Percentiles rank a stretch among this genome's conserved stretches.
Evolutionary conservation across 2,113 vertebrate genomes (phyloP).

Genomic region (Lanius ludovicianus): DNA sequence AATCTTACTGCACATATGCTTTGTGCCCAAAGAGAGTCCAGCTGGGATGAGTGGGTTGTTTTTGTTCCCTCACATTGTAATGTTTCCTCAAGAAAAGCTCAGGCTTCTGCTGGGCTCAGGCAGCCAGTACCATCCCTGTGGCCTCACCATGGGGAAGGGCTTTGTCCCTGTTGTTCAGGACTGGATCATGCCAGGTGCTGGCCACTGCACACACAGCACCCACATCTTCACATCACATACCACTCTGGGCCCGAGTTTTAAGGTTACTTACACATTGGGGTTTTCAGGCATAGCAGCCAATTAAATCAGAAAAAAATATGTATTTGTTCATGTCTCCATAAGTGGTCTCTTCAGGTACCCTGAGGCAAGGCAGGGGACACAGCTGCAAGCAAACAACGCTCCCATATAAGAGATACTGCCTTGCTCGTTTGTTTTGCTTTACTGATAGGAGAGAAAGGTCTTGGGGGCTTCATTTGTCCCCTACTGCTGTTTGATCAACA

Average conservation of each 20-base stretch:
- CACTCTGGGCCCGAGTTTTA: not conserved
- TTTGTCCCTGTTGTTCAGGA: not conserved
- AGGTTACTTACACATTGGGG: not conserved
- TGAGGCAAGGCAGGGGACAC: not conserved
- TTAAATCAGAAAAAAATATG: not conserved
- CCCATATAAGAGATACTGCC: not conserved
- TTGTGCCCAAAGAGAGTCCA: not conserved
- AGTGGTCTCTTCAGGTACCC: not conserved
- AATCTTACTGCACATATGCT: not conserved
- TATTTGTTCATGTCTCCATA: not conserved
- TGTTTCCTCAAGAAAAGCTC: not conserved
- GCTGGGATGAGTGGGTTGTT: not conserved
- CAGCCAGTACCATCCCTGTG: not conserved
- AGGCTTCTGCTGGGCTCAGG: not conserved
- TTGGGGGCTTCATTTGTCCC: not conserved
- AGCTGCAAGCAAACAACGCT: not conserved
- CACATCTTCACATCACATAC: not conserved
- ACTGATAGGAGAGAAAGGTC: not conserved
- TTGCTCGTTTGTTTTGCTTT: not conserved
- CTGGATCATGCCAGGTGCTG: not conserved
- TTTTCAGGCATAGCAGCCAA: not conserved
- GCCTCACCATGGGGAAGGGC: not conserved
- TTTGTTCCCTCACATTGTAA: not conserved
- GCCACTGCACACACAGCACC: not conserved
- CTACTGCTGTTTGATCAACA: not conserved